These are phyloP conservation scores for Dioctria linearis DNA, from an alignment of 2,888 invertebrate genomes.

Conservation along the genomic window DNA sequence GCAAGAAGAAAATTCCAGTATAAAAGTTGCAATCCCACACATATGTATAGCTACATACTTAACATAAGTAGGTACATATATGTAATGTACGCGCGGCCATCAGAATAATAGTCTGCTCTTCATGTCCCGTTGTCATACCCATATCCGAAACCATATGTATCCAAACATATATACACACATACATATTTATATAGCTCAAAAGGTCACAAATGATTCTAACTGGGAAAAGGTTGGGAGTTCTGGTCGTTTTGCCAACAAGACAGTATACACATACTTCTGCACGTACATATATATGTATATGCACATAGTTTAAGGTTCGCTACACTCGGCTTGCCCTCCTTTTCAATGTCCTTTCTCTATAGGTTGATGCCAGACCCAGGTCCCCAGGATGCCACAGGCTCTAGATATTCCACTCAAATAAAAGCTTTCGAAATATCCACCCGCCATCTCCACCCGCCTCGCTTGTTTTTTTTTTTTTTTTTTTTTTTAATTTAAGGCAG, in stretches of 20 bases:
- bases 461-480: not conserved
- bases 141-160: slow-evolving; percentile 14
- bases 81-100: not conserved
- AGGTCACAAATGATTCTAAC: slow-evolving; percentile 34
- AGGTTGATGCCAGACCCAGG: not conserved
- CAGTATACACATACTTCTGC: not conserved
- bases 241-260: slow-evolving; percentile 31
- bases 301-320: no score
- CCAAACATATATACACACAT: no score
- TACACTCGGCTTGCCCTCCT: slow-evolving; percentile 13
- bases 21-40: slow-evolving; percentile 24
- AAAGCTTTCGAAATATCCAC: slow-evolving; percentile 41
- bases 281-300: no score
- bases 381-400: not conserved
- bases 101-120: slow-evolving; percentile 13
- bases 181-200: not conserved
- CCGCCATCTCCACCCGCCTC: not conserved
- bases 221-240: slow-evolving; percentile 14
- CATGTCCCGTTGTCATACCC: slow-evolving; percentile 47
- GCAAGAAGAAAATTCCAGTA: slow-evolving; percentile 7
- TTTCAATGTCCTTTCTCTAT: slow-evolving; percentile 28
- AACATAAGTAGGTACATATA: no score
- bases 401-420: slow-evolving; percentile 41
- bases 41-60: no score
- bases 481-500: slow-evolving; percentile 43